Conservation (phyloP, 2,888 invertebrate species). For the Eupithecia vulgata region DNA sequence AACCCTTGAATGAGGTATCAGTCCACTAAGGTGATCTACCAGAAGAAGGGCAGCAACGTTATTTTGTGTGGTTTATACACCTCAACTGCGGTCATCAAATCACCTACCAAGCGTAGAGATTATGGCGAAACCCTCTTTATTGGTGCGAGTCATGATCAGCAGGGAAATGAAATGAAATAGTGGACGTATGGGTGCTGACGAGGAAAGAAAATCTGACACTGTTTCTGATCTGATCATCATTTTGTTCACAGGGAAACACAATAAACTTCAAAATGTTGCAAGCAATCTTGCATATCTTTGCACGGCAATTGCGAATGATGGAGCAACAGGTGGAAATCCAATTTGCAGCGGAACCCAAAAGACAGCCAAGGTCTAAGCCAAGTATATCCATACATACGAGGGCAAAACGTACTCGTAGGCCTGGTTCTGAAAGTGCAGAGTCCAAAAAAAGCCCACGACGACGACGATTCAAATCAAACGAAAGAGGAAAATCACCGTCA, state of each 20-base stretch:
- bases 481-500: background rate
- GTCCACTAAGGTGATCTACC: too few relatives aligned
- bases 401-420: background rate
- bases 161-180: too few relatives aligned
- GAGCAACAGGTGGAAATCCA: background rate
- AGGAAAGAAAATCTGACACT: background rate
- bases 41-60: too few relatives aligned
- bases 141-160: too few relatives aligned
- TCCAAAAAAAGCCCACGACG: background rate
- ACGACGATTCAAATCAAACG: background rate
- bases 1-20: too few relatives aligned
- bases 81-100: too few relatives aligned
- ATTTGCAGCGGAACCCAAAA: background rate
- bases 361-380: background rate
- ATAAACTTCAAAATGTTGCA: background rate
- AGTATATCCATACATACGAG: background rate
- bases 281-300: conserved; percentile 2
- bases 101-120: background rate
- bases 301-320: background rate
- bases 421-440: background rate
- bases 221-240: background rate
- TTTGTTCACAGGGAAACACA: background rate
- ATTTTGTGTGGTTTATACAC: too few relatives aligned
- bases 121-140: background rate
- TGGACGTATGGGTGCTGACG: too few relatives aligned